Base-by-base conservation (phyloP, 2,797 vertebrate species). In the Chiropotes sagulatus region DNA sequence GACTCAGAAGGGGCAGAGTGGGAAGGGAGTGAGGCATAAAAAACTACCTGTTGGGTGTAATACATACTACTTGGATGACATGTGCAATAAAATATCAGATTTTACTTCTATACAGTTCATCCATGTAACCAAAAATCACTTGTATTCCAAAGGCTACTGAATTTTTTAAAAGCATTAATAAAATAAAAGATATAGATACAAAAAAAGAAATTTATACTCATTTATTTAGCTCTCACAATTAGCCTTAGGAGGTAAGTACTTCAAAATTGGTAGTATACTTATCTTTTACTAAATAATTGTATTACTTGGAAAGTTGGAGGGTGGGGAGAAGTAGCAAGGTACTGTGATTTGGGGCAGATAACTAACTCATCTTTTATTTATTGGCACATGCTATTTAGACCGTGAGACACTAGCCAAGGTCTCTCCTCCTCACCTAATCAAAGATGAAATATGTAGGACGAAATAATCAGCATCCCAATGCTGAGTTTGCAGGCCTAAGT, bases 401-500 rank as follows among this genome's bases (percentile, higher is more conserved):
- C 41, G 33, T 22, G 20, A 90, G 11, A 88, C 33, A 41, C 85
- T 64, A 93, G 46, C 46, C 46, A 92, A 90, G 36, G 28, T 46
- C 48, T 44, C n/a, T 72, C 61, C 64, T 46, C 78, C 28, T 96
- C 33, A 70, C 9, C 72, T 52, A 72, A 67, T 88, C 70, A 41
- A 88, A 94, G 78, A 78, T 83, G 67, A 92, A 96, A 90, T 93
- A 88, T 70, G 78, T 61, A 85, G 54, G 82, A 88, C 7, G 41
- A 96, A 95, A 83, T 97, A 93, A 92, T 95, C 91, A 86, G 39
- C 78, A 92, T 7, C 36, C 61, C 72, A 81, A 10, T 83, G 78
- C 90, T 94, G 95, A 96, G 88, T 73, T 94, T 94, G 78, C 93
- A 96, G 78, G 80, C 54, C 57, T 88, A 82, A 92, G 41, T 92